Evolutionary conservation across 1,140 invertebrate species (phyloP), one percentile per base, ranked within the genome.

Genomic region (Drosophila auraria): DNA sequence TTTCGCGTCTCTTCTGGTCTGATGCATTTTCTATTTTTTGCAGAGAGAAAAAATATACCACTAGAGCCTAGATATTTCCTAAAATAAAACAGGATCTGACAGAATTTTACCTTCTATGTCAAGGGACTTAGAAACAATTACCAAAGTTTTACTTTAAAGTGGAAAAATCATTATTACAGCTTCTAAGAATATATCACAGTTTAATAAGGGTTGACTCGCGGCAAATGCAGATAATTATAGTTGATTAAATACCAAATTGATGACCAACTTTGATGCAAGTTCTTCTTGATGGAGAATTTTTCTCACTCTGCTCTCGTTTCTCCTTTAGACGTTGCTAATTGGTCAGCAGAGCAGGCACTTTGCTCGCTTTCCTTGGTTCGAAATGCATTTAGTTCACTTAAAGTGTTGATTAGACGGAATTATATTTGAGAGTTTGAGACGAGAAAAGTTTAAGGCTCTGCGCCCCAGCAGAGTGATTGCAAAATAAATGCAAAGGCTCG

Each of bases 391-490:
- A 44, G 66, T 68, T 63, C 59, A 60, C 62, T 81, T 70, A 65
- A 68, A 84, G 78, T 60, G 56, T 42, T 61, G 47, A 75, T 79
- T 66, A 62, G 59, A 51, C 42, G 53, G 23, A 84, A 83, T 83
- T 61, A 50, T 64, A 61, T 62, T 58, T 8, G 49, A 57, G 47
- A 57, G 47, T 50, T 45, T 53, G 36, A 47, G 36, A 62, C 61
- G 51, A 56, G 51, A 54, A 69, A 72, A 5, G 50, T 58, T 42
- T 17, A 72, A 49, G 42, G 20, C 66, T 38, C 33, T 75, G 69
- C 75, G 69, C 82, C 42, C 57, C 77, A 71, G 64, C 42, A 40
- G 65, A 78, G 82, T 84, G 80, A 80, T 84, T 84, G 78, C 74
- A 66, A 82, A 70, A 81, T 84, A 84, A 84, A 78, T 78, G 68